Conservation (phyloP, 2,888 invertebrate species). For the Xylota sylvarum region DNA sequence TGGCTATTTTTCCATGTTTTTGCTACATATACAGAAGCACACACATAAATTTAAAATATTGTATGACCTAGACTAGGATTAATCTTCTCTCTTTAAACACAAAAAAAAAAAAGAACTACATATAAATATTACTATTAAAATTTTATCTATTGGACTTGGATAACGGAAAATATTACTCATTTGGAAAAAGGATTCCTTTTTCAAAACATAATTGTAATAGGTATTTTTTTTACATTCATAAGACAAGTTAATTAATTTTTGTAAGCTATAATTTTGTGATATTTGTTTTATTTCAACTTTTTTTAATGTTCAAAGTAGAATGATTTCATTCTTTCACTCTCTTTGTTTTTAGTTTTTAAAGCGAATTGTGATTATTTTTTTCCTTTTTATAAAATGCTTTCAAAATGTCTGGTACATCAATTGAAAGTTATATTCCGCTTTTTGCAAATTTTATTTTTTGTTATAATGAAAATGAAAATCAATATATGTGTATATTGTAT, state of each 20-base stretch:
- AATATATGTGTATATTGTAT: slow-evolving; percentile 30
- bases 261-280: slow-evolving; percentile 63
- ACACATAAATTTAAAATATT: slow-evolving; percentile 42
- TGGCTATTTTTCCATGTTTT: slow-evolving; percentile 75
- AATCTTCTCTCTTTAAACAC: slow-evolving; percentile 58
- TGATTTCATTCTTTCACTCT: slow-evolving; percentile 23
- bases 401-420: slow-evolving; percentile 62
- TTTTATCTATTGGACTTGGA: slow-evolving; percentile 50
- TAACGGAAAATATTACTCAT: slow-evolving; percentile 64
- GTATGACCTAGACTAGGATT: slow-evolving; percentile 60
- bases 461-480: slow-evolving; percentile 22
- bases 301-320: slow-evolving; percentile 28
- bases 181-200: slow-evolving; percentile 13
- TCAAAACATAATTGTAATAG: slow-evolving; percentile 18
- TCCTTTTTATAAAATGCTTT: slow-evolving; percentile 51
- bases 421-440: slow-evolving; percentile 48
- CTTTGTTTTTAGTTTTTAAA: slow-evolving; percentile 28
- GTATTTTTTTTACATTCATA: slow-evolving; percentile 35
- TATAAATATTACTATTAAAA: slow-evolving; percentile 77
- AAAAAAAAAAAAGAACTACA: slow-evolving; percentile 72
- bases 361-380: slow-evolving; percentile 65
- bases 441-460: slow-evolving; percentile 35
- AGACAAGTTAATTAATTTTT: slow-evolving; percentile 28
- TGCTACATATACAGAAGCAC: slow-evolving; percentile 72
- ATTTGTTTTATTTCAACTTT: slow-evolving; percentile 46